Percentiles rank a stretch among this genome's conserved stretches.
Conservation (phyloP, 2,888 invertebrate species). For the Cephus spinipes region DNA sequence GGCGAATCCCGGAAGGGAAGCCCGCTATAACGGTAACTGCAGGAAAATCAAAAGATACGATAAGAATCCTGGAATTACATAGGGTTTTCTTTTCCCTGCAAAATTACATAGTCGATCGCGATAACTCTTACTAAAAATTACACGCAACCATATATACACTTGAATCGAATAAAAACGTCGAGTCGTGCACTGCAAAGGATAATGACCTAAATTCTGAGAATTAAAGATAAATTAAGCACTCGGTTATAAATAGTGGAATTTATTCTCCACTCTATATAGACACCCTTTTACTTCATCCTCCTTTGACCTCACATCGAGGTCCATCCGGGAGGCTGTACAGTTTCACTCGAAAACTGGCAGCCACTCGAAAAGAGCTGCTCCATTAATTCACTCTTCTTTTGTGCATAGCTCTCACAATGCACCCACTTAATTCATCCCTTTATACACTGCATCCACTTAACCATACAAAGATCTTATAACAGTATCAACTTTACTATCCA, state of each 20-base stretch:
- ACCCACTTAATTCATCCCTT: conserved; percentile 3
- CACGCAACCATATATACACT: background rate
- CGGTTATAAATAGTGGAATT: conserved; percentile 29
- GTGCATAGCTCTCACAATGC: conserved; percentile 4
- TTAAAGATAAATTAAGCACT: conserved; percentile 41
- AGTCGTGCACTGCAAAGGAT: conserved; percentile 9
- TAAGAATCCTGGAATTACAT: background rate
- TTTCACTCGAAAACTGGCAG: background rate
- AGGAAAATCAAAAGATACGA: background rate
- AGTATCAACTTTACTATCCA: background rate
- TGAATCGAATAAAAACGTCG: background rate
- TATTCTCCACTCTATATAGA: background rate
- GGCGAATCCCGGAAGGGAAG: background rate
- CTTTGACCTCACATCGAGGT: background rate
- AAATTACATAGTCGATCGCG: background rate
- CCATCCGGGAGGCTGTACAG: background rate
- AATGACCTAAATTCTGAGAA: conserved; percentile 45
- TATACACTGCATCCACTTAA: background rate
- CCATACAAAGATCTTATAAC: background rate
- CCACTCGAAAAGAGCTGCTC: background rate
- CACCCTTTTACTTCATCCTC: background rate
- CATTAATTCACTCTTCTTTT: conserved; percentile 1
- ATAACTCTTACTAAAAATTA: background rate
- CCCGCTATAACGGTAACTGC: background rate
- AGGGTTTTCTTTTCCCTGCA: background rate